Conservation (phyloP, 2,113 vertebrate species). For the Paramisgurnus dabryanus region DNA sequence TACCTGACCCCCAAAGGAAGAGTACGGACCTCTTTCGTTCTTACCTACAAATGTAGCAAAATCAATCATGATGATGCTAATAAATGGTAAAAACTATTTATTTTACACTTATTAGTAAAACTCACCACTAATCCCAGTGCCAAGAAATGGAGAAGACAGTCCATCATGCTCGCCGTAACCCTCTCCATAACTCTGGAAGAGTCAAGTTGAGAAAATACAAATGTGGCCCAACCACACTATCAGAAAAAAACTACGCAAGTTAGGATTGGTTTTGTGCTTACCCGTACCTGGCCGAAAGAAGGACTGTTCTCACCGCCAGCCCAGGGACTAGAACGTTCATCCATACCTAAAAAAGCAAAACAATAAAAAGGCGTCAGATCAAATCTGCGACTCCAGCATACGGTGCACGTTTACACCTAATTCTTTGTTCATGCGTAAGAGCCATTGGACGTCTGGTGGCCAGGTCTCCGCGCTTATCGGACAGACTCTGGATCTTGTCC, state of each 20-base stretch:
- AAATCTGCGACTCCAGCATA: neutral
- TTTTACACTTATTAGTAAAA: slow-evolving; percentile 57
- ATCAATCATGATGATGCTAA: too few species aligned
- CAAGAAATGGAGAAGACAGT: slow-evolving; percentile 89
- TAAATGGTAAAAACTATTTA: slow-evolving; percentile 51
- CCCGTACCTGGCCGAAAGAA: slow-evolving; percentile 91
- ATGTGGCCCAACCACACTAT: slow-evolving; percentile 35
- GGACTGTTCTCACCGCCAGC: slow-evolving; percentile 86
- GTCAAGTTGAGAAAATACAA: neutral
- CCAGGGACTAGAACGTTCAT: slow-evolving; percentile 93
- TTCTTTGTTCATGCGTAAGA: slow-evolving; percentile 40
- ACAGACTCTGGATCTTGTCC: slow-evolving; percentile 44
- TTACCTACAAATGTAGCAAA: slow-evolving; percentile 78
- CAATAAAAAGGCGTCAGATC: slow-evolving; percentile 6
- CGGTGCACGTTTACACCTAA: slow-evolving; percentile 5
- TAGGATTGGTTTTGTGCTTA: slow-evolving; percentile 63
- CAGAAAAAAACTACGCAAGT: slow-evolving; percentile 59
- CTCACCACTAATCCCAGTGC: slow-evolving; percentile 88
- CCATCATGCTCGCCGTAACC: slow-evolving; percentile 86
- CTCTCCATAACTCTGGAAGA: slow-evolving; percentile 83
- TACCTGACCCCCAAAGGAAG: slow-evolving; percentile 85
- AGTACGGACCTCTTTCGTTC: slow-evolving; percentile 83
- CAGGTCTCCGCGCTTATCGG: slow-evolving; percentile 39
- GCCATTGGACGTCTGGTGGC: slow-evolving; percentile 45
- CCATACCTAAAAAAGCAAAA: slow-evolving; percentile 74